Conservation (phyloP, 1,140 invertebrate species). For the Halyomorpha halys region DNA sequence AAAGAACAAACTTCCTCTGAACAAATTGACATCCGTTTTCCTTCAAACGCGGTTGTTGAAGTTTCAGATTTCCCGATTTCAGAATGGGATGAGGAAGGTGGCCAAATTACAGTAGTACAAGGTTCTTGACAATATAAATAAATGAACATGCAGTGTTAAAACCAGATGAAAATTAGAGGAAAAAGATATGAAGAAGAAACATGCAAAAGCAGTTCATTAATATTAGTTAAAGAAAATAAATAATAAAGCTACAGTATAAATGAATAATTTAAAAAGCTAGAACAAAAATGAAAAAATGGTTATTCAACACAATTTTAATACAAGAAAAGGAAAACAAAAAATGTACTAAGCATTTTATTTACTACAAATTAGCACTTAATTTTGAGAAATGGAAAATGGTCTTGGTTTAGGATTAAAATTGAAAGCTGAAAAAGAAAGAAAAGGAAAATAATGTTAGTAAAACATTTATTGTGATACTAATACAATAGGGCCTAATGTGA, state of each 20-base stretch:
- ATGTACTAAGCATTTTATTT: conserved; percentile 21
- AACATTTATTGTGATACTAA: no score
- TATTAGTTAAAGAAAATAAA: conserved; percentile 19
- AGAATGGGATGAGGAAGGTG: conserved; percentile 15
- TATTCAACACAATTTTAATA: conserved; percentile 8
- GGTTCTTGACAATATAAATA: conserved; percentile 7
- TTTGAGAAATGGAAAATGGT: conserved; percentile 48
- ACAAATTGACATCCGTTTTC: conserved; percentile 31
- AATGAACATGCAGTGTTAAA: neutral
- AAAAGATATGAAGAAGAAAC: conserved; percentile 12
- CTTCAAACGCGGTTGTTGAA: neutral
- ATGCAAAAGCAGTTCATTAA: conserved; percentile 19
- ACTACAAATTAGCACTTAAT: conserved; percentile 35
- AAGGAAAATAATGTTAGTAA: conserved; percentile 19
- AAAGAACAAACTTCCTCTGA: conserved; percentile 28
- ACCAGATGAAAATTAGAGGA: conserved; percentile 13
- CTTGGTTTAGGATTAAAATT: conserved; percentile 51
- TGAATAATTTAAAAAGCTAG: conserved; percentile 16
- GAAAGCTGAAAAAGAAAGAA: conserved; percentile 49
- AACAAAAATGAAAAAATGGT: neutral
- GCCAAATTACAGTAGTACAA: conserved; percentile 19
- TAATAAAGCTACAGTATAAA: conserved; percentile 18
- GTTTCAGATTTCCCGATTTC: conserved; percentile 1
- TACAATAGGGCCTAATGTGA: neutral
- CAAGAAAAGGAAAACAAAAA: conserved; percentile 20